Conservation (phyloP, 2,888 invertebrate species). For the Drosophila atroscutellata region DNA sequence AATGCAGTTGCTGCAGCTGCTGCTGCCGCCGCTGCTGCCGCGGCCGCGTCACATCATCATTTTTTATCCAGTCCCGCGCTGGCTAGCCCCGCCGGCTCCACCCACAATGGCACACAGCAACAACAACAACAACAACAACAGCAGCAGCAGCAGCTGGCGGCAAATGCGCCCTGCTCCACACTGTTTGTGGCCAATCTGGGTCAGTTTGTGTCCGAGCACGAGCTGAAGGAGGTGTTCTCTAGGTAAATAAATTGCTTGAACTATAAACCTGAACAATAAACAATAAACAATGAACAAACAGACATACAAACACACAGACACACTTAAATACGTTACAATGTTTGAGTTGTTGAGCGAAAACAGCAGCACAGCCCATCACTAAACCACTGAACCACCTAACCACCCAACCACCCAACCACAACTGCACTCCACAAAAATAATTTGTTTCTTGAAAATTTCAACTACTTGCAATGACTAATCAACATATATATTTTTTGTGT, state of each 20-base stretch:
- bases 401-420: constrained; percentile 28
- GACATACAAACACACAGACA: constrained; percentile 13
- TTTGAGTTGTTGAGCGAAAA: constrained; percentile 48
- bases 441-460: constrained; percentile 25
- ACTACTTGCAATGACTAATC: constrained; percentile 64
- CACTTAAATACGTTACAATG: constrained; percentile 26
- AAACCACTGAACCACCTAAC: constrained; percentile 20
- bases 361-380: constrained; percentile 42
- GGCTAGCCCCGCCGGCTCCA: constrained; percentile 92
- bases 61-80: constrained; percentile 97
- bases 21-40: constrained; percentile 68
- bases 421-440: constrained; percentile 37
- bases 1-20: constrained; percentile 63
- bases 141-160: constrained; percentile 84
- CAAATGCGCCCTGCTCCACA: constrained; percentile 97
- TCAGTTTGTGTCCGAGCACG: constrained; percentile 98
- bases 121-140: constrained; percentile 12
- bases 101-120: constrained; percentile 85
- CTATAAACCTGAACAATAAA: constrained; percentile 1
- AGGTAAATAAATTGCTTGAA: constrained; percentile 88
- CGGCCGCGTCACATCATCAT: constrained; percentile 88
- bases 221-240: constrained; percentile 98
- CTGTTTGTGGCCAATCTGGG: constrained; percentile 99
- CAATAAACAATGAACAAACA: constrained; percentile 16
- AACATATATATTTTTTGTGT: constrained; percentile 61